Percentiles rank a stretch among this genome's conserved stretches.
These are phyloP conservation scores for Cyrtodaria siliqua DNA, from an alignment of 2,888 invertebrate species.

Conservation along the genomic window DNA sequence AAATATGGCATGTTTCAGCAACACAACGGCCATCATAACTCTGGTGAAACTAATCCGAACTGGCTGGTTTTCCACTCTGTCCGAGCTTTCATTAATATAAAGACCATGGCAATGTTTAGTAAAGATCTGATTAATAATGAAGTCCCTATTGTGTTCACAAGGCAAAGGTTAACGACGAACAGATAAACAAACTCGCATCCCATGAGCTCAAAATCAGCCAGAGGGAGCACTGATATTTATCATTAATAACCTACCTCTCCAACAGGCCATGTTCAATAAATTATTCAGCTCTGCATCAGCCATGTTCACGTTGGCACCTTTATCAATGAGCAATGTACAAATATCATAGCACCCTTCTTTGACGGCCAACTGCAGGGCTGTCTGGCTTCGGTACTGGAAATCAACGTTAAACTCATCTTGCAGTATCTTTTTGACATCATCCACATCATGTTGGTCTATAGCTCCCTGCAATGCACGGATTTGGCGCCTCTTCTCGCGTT, in stretches of 20 bases:
- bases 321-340: slow-evolving; percentile 75
- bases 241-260: slow-evolving; percentile 61
- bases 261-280: slow-evolving; percentile 81
- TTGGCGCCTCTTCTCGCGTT: slow-evolving; percentile 79
- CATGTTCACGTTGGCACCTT: slow-evolving; percentile 81
- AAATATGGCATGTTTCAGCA: no score
- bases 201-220: no score
- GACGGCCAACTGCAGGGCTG: slow-evolving; percentile 82
- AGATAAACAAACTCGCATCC: no score
- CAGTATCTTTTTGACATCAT: slow-evolving; percentile 71
- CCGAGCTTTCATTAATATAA: no score
- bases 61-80: no score
- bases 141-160: no score
- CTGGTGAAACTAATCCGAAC: no score
- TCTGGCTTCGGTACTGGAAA: slow-evolving; percentile 82
- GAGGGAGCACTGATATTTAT: no score
- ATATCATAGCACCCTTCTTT: slow-evolving; percentile 76
- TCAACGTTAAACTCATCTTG: slow-evolving; percentile 81
- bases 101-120: no score
- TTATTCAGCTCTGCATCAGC: slow-evolving; percentile 80
- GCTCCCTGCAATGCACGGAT: slow-evolving; percentile 81
- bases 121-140: no score
- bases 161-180: no score
- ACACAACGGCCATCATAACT: no score
- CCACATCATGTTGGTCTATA: slow-evolving; percentile 72